Conservation (phyloP, 1,140 invertebrate species). For the Paraescarpia echinospica region DNA sequence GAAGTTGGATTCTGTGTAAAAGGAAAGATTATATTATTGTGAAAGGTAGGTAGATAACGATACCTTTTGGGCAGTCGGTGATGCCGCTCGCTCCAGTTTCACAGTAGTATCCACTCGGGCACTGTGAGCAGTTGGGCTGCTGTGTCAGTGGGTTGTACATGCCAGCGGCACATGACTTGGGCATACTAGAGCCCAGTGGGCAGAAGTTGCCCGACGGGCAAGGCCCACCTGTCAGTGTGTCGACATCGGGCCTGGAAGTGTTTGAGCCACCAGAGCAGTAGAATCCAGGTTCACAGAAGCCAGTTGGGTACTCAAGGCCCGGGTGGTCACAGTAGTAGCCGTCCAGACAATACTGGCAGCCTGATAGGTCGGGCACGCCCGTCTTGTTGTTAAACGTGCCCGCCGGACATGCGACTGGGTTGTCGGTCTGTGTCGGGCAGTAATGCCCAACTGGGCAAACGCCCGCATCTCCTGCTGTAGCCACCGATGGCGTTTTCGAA, state of each 20-base stretch:
- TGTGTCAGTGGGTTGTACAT: conserved; percentile 39
- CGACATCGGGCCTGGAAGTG: conserved; percentile 39
- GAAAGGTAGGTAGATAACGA: neutral
- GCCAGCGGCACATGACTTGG: conserved; percentile 41
- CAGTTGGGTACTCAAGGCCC: conserved; percentile 42
- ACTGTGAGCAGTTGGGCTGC: conserved; percentile 43
- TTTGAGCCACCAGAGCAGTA: conserved; percentile 47
- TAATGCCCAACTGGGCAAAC: conserved; percentile 49
- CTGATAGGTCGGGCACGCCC: conserved; percentile 30
- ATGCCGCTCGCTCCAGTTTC: conserved; percentile 38
- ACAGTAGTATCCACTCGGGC: conserved; percentile 50
- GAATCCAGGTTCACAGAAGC: conserved; percentile 46
- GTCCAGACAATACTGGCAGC: conserved; percentile 45
- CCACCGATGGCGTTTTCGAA: conserved; percentile 34
- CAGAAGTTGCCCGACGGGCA: conserved; percentile 50
- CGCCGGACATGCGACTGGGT: conserved; percentile 44
- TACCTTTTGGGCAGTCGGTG: conserved; percentile 19
- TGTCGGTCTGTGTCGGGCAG: conserved; percentile 45
- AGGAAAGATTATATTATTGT: no score
- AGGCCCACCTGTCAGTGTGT: conserved; percentile 43
- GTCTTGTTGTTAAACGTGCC: conserved; percentile 53
- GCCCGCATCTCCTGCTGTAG: conserved; percentile 42
- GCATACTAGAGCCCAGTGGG: conserved; percentile 39
- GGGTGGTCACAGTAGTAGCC: conserved; percentile 48
- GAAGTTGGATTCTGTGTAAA: no score